Evolutionary conservation across 2,113 vertebrate species (phyloP).

Genomic region (Xiphias gladius): DNA sequence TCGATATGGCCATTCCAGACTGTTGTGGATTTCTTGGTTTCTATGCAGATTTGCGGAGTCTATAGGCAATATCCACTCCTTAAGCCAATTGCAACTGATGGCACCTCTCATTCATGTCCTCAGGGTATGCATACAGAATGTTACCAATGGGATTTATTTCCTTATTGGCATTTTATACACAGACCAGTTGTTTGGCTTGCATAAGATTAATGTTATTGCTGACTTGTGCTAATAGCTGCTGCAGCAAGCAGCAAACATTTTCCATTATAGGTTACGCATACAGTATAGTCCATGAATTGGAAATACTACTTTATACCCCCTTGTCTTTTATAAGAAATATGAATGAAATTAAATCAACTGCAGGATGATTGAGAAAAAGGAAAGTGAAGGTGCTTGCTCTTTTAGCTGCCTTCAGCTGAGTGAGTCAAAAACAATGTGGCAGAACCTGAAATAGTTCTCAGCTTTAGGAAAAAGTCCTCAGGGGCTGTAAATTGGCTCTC

Average conservation of each 20-base stretch:
- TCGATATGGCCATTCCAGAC: background rate
- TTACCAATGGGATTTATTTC: conserved; percentile 42
- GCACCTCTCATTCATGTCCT: conserved; percentile 34
- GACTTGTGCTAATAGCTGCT: conserved; percentile 21
- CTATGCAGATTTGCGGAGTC: conserved; percentile 31
- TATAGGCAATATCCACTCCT: background rate
- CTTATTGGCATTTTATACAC: conserved; percentile 42
- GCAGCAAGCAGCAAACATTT: conserved; percentile 30
- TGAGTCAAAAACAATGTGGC: conserved; percentile 66
- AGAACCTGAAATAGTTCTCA: conserved; percentile 76
- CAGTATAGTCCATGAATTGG: conserved; percentile 31
- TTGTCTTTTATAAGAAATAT: background rate
- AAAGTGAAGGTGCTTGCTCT: conserved; percentile 53
- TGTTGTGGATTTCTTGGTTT: conserved; percentile 3
- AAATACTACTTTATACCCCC: background rate
- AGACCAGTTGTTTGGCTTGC: conserved; percentile 34
- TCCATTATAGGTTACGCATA: conserved; percentile 30
- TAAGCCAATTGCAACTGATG: conserved; percentile 32
- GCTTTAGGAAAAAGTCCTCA: conserved; percentile 65
- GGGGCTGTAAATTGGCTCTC: conserved; percentile 82
- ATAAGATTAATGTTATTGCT: conserved; percentile 29
- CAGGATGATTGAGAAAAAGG: conserved; percentile 29
- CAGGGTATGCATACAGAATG: conserved; percentile 2
- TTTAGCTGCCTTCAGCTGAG: conserved; percentile 60
- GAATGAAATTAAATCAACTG: conserved; percentile 39